Evolutionary conservation across 2,113 vertebrate genomes (phyloP).

Genomic region (Lepisosteus oculatus): DNA sequence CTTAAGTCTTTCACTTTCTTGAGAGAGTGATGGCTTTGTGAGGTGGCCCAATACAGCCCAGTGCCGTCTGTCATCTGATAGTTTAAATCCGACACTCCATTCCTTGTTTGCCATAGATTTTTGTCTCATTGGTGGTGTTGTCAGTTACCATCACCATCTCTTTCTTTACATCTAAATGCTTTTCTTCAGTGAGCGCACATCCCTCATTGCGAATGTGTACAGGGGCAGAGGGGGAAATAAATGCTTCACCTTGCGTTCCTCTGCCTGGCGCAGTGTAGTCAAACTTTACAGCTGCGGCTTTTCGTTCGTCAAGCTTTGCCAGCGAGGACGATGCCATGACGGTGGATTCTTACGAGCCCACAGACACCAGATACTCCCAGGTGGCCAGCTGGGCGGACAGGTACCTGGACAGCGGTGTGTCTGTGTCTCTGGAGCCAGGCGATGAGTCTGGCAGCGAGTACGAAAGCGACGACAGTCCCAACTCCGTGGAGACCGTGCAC

Average conservation of each 20-base stretch:
- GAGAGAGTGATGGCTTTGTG: too few relatives aligned
- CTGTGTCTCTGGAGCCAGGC: slow-evolving; percentile 44
- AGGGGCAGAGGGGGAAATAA: too few relatives aligned
- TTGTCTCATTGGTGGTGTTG: too few relatives aligned
- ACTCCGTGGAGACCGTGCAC: slow-evolving; percentile 47
- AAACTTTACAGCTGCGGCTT: neutral
- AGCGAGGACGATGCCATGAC: slow-evolving; percentile 27
- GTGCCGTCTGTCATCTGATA: too few relatives aligned
- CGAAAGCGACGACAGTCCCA: slow-evolving; percentile 56
- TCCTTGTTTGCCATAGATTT: neutral
- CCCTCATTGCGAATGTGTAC: too few relatives aligned
- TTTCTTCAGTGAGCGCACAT: too few relatives aligned
- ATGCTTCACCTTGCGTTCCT: too few relatives aligned
- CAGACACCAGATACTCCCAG: slow-evolving; percentile 36
- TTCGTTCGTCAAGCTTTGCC: slow-evolving; percentile 33
- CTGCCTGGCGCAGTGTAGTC: too few relatives aligned
- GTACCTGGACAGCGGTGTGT: slow-evolving; percentile 69
- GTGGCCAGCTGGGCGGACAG: slow-evolving; percentile 65
- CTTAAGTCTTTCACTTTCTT: too few relatives aligned
- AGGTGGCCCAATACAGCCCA: too few relatives aligned
- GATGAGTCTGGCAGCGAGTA: slow-evolving; percentile 43
- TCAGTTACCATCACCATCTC: too few relatives aligned
- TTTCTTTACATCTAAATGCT: too few relatives aligned
- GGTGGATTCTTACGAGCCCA: slow-evolving; percentile 26
- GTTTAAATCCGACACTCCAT: neutral